These are phyloP conservation scores for Amblyraja radiata DNA, from an alignment of 2,797 vertebrate species.

Conservation along the genomic window DNA sequence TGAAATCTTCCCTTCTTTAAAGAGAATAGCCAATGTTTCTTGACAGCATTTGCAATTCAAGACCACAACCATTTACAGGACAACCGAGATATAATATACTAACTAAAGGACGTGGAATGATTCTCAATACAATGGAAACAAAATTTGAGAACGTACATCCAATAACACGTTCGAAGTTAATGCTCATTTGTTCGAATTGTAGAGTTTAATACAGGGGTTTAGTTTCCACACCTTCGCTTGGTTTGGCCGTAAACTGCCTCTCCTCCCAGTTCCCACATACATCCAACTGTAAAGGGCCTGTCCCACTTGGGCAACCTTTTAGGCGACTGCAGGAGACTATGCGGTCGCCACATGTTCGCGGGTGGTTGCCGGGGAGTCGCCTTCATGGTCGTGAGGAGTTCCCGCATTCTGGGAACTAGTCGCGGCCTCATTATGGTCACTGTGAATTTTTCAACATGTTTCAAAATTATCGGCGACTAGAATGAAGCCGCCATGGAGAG, in stretches of 20 bases:
- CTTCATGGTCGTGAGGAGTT: too few relatives aligned
- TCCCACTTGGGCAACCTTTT: too few relatives aligned
- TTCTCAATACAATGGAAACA: constrained; percentile 24
- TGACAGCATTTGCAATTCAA: not conserved
- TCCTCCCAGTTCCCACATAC: not conserved
- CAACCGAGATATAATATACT: not conserved
- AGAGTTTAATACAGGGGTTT: not conserved
- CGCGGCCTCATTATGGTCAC: too few relatives aligned
- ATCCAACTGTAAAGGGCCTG: not conserved
- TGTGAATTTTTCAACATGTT: too few relatives aligned
- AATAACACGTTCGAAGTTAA: not conserved
- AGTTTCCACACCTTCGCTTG: not conserved
- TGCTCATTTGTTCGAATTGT: not conserved
- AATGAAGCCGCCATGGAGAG: too few relatives aligned
- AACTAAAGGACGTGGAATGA: constrained; percentile 8
- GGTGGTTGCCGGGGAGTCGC: too few relatives aligned
- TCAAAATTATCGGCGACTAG: too few relatives aligned
- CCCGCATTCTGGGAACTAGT: too few relatives aligned
- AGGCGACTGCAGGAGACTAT: too few relatives aligned
- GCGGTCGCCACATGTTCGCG: too few relatives aligned
- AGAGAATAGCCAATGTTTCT: constrained; percentile 36
- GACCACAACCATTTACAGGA: not conserved
- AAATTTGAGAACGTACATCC: not conserved
- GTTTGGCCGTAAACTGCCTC: too few relatives aligned
- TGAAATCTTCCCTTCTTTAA: constrained; percentile 33